Percentiles rank a stretch among this genome's conserved stretches.
phyloP scores from a whole-genome alignment of 2,797 vertebrate genomes.

The Fistularia tabacaria region DNA sequence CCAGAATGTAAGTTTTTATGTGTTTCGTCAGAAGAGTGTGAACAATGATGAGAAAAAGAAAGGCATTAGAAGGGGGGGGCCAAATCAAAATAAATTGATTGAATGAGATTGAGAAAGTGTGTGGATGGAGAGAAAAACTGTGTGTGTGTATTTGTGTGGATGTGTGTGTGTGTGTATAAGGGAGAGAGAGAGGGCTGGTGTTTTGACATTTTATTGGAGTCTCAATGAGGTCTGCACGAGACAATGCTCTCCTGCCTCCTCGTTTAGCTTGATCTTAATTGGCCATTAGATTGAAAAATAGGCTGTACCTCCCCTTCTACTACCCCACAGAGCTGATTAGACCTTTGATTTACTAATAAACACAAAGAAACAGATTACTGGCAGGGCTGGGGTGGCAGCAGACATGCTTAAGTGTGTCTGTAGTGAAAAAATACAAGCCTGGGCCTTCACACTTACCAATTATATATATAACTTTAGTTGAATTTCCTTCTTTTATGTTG shows the following conservation, averaged over 20 bases:
- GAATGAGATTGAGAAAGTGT: conserved; percentile 34
- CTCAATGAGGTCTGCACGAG: conserved; percentile 66
- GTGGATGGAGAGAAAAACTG: conserved; percentile 18
- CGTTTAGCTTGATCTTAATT: conserved; percentile 77
- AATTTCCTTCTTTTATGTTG: too few species aligned
- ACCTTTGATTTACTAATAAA: conserved; percentile 79
- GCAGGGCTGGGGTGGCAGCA: conserved; percentile 30
- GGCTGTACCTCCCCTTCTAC: conserved; percentile 50
- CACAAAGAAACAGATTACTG: conserved; percentile 66
- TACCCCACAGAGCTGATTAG: conserved; percentile 71
- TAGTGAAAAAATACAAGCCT: conserved; percentile 22
- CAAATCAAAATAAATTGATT: conserved; percentile 48
- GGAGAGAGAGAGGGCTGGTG: conserved; percentile 21
- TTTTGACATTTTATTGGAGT: conserved; percentile 65
- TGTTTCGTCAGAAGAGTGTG: conserved; percentile 20
- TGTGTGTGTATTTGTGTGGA: background rate
- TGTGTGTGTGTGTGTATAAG: background rate
- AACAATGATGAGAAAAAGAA: conserved; percentile 23
- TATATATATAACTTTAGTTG: background rate
- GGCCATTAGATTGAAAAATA: conserved; percentile 79
- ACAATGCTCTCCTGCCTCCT: conserved; percentile 72
- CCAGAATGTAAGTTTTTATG: conserved; percentile 36
- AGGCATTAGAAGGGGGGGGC: conserved; percentile 8
- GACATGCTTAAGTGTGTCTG: conserved; percentile 18
- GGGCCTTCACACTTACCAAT: conserved; percentile 9